These are phyloP conservation scores for Sinocyclocheilus maitianheensis DNA, from an alignment of 2,113 vertebrate species.

Conservation along the genomic window DNA sequence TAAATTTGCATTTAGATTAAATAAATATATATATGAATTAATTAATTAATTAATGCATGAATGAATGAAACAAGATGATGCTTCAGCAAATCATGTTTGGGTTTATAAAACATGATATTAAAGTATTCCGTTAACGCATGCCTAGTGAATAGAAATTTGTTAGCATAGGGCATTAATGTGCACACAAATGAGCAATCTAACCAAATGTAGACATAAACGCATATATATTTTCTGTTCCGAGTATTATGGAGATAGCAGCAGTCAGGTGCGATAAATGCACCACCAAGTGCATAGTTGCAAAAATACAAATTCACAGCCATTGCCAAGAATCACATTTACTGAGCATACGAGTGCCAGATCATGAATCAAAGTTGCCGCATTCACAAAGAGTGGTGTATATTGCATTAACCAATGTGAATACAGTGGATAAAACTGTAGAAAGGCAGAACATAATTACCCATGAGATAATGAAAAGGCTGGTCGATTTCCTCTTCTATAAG, in stretches of 20 bases:
- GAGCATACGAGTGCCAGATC: background rate
- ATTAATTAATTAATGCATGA: too few species aligned
- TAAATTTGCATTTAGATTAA: too few species aligned
- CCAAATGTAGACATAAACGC: background rate
- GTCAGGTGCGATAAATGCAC: constrained; percentile 2
- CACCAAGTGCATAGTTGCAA: constrained; percentile 22
- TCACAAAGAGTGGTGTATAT: background rate
- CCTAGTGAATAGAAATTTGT: background rate
- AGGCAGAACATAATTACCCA: too few species aligned
- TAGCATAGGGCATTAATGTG: background rate
- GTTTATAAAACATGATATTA: too few species aligned
- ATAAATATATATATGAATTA: too few species aligned
- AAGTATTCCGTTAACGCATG: background rate
- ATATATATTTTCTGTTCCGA: background rate
- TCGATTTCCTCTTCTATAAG: too few species aligned
- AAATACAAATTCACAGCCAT: constrained; percentile 5
- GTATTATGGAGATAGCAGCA: constrained; percentile 11
- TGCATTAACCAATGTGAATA: constrained; percentile 25
- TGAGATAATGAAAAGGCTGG: too few species aligned
- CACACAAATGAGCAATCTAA: background rate
- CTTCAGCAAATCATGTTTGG: background rate
- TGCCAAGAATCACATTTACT: constrained; percentile 28
- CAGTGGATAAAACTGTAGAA: constrained; percentile 41
- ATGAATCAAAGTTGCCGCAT: constrained; percentile 28
- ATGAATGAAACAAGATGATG: too few species aligned